A percentile compares a stretch with the other conserved stretches of the same genome.
Conservation (phyloP, 2,113 vertebrate genomes). For the Halichoeres trimaculatus region DNA sequence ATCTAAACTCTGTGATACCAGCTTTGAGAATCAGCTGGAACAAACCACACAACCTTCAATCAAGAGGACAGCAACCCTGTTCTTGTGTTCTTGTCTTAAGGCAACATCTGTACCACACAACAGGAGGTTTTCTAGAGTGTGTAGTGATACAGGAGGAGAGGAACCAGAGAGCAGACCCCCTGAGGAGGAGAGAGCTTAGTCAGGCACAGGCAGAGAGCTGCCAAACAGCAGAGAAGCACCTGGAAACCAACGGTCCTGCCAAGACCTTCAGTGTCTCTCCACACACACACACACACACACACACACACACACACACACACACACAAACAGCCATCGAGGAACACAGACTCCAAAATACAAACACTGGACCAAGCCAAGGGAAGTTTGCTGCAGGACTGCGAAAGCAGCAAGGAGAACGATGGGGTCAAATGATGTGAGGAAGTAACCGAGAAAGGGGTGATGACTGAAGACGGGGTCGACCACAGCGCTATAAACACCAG, state of each 20-base stretch:
- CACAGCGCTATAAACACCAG: conserved; percentile 53
- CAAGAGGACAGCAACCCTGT: conserved; percentile 30
- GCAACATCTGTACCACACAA: conserved; percentile 32
- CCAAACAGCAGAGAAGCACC: conserved; percentile 65
- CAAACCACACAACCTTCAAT: conserved; percentile 52
- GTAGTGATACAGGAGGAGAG: conserved; percentile 22
- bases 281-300: conserved; percentile 33
- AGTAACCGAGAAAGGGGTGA: conserved; percentile 10
- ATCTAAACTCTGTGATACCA: conserved; percentile 40
- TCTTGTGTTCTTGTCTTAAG: conserved; percentile 40
- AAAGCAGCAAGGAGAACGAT: conserved; percentile 8
- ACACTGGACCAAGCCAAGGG: conserved; percentile 63
- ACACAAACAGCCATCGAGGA: conserved; percentile 69
- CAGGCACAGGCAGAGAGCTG: conserved; percentile 40
- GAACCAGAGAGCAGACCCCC: conserved; percentile 24
- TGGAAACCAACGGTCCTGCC: conserved; percentile 57
- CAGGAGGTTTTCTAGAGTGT: conserved; percentile 32
- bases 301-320: no score
- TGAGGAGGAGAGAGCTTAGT: conserved; percentile 28
- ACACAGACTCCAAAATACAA: conserved; percentile 74
- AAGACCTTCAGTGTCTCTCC: conserved; percentile 45
- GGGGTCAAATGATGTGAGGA: conserved; percentile 3
- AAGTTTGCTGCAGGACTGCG: conserved; percentile 42
- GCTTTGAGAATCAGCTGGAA: conserved; percentile 47
- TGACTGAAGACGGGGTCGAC: conserved; percentile 41